Evolutionary conservation across 2,888 invertebrate species (phyloP).

Genomic region (Melanostoma scalare): DNA sequence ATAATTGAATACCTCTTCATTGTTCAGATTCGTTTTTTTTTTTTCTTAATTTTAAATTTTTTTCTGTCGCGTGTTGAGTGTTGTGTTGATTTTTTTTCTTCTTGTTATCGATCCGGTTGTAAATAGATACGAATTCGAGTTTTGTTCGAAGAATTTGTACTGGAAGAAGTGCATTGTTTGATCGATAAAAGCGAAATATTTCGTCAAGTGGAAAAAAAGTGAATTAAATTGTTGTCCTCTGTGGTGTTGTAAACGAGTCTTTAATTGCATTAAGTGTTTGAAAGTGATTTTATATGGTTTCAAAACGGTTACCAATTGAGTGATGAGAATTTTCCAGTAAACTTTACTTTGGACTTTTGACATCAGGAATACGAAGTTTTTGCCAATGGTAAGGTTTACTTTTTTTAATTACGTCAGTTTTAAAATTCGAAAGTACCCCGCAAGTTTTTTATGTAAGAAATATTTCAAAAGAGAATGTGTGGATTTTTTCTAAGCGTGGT

Average conservation of each 20-base stretch:
- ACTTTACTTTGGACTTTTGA: too few species aligned
- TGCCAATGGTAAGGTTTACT: conserved; percentile 19
- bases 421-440: too few species aligned
- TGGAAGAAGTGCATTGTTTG: conserved; percentile 42
- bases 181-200: conserved; percentile 56
- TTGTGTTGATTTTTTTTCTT: neutral
- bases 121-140: conserved; percentile 16
- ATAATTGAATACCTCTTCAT: conserved; percentile 27
- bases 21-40: conserved; percentile 6
- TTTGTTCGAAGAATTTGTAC: neutral
- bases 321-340: conserved; percentile 19
- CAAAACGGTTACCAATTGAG: conserved; percentile 3
- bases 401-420: neutral
- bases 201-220: conserved; percentile 37
- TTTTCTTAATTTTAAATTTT: neutral
- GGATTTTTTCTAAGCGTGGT: too few species aligned
- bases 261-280: conserved; percentile 32
- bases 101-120: conserved; percentile 25
- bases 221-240: conserved; percentile 29
- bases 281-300: conserved; percentile 36
- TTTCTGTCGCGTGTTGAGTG: conserved; percentile 44
- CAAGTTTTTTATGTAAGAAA: too few species aligned
- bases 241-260: conserved; percentile 23
- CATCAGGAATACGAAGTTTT: too few species aligned
- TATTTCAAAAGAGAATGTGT: too few species aligned